These are phyloP conservation scores for Chlorops oryzae DNA, from an alignment of 1,140 invertebrate genomes.

Conservation along the genomic window DNA sequence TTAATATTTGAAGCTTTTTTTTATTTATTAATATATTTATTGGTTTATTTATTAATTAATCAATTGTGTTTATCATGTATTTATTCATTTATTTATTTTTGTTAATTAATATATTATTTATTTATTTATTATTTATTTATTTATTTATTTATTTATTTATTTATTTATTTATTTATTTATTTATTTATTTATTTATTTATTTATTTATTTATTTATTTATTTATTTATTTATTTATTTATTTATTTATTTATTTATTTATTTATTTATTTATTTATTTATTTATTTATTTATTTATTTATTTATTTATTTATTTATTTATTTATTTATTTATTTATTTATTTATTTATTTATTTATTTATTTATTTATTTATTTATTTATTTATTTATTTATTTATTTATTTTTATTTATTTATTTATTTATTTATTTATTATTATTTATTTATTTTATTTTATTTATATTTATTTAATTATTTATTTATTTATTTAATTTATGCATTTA, in stretches of 20 bases:
- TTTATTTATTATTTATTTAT: too few relatives aligned
- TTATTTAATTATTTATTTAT: neutral
- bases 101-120: too few relatives aligned
- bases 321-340: neutral
- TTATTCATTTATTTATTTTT: too few relatives aligned
- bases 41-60: too few relatives aligned
- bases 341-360: neutral
- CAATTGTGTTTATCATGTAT: too few relatives aligned
- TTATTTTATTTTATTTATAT: neutral
- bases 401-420: neutral
- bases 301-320: neutral
- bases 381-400: neutral
- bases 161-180: too few relatives aligned
- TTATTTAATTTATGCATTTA: neutral
- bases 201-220: too few relatives aligned
- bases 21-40: too few relatives aligned
- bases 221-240: slow-evolving; percentile 1
- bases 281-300: neutral
- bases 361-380: neutral
- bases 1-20: too few relatives aligned
- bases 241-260: neutral
- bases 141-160: too few relatives aligned
- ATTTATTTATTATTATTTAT: neutral
- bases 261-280: neutral
- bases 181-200: too few relatives aligned